Conservation (phyloP, 35 echinoderm and acorn worm genomes). For the Stichopus chloronotus region DNA sequence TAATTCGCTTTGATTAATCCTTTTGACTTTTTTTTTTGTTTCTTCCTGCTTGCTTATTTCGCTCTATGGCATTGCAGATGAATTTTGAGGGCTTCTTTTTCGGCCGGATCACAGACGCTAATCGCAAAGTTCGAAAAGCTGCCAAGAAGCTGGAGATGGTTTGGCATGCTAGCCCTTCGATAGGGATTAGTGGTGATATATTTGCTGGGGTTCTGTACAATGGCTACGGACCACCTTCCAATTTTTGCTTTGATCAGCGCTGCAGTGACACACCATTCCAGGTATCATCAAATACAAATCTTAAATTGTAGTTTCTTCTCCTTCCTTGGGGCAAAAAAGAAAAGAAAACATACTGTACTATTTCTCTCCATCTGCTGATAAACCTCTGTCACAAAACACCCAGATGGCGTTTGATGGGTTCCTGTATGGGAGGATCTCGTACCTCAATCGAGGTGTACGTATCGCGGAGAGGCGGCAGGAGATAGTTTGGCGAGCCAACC, state of each 20-base stretch:
- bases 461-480: slow-evolving; percentile 49
- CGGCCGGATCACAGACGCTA: slow-evolving; percentile 53
- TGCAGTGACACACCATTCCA: slow-evolving; percentile 52
- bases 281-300: slow-evolving; percentile 48
- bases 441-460: slow-evolving; percentile 57
- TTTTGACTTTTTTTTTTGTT: slow-evolving; percentile 17
- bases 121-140: slow-evolving; percentile 43
- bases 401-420: slow-evolving; percentile 75
- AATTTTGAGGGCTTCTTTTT: slow-evolving; percentile 72
- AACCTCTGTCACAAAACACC: not conserved
- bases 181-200: slow-evolving; percentile 48
- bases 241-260: slow-evolving; percentile 60
- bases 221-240: slow-evolving; percentile 57
- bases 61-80: slow-evolving; percentile 41
- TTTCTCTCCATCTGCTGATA: not conserved
- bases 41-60: slow-evolving; percentile 7
- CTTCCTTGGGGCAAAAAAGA: not conserved
- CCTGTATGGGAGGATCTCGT: slow-evolving; percentile 58
- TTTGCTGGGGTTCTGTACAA: slow-evolving; percentile 68
- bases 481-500: slow-evolving; percentile 60
- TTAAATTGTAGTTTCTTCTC: slow-evolving; percentile 9
- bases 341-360: not conserved
- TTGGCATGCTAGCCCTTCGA: slow-evolving; percentile 55
- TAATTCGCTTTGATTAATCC: not conserved
- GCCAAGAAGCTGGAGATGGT: slow-evolving; percentile 40